Conservation (phyloP, 2,888 invertebrate species). For the Odontomyia ornata region DNA sequence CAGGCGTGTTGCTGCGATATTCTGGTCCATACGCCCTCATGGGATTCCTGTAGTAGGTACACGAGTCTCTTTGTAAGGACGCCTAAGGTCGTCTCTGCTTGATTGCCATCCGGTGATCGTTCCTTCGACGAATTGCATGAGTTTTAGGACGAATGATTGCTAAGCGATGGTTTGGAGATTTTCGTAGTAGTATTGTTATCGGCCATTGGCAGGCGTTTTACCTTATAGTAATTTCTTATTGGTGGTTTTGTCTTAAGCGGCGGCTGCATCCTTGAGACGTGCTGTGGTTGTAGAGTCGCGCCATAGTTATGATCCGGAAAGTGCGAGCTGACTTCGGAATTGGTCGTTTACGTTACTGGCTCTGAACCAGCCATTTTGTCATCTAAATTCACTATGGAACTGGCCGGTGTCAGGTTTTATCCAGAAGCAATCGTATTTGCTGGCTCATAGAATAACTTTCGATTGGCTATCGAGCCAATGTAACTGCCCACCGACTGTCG, state of each 20-base stretch:
- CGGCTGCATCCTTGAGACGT: conserved; percentile 36
- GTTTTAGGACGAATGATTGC: conserved; percentile 25
- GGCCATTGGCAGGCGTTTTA: conserved; percentile 76
- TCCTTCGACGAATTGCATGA: conserved; percentile 55
- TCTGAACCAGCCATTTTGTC: too few relatives aligned
- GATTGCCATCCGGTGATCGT: conserved; percentile 57
- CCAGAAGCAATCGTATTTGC: too few relatives aligned
- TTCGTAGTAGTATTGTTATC: conserved; percentile 65
- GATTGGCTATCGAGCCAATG: conserved; percentile 48
- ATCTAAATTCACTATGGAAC: too few relatives aligned
- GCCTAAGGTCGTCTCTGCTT: conserved; percentile 89
- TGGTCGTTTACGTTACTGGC: conserved; percentile 38
- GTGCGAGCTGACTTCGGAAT: conserved; percentile 71
- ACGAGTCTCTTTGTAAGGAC: too few relatives aligned
- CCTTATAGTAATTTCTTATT: too few relatives aligned
- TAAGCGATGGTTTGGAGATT: too few relatives aligned
- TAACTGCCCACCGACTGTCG: conserved; percentile 36
- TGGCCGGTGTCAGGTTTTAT: conserved; percentile 35
- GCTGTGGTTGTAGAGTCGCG: conserved; percentile 75
- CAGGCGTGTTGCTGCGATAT: conserved; percentile 86
- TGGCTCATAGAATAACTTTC: conserved; percentile 51
- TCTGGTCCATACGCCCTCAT: conserved; percentile 90
- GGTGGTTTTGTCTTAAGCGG: conserved; percentile 54
- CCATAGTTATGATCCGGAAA: conserved; percentile 89
- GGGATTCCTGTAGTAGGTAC: conserved; percentile 86